Base-by-base conservation (phyloP, 64 coral and sea anemone species). In the Actinia tenebrosa region DNA sequence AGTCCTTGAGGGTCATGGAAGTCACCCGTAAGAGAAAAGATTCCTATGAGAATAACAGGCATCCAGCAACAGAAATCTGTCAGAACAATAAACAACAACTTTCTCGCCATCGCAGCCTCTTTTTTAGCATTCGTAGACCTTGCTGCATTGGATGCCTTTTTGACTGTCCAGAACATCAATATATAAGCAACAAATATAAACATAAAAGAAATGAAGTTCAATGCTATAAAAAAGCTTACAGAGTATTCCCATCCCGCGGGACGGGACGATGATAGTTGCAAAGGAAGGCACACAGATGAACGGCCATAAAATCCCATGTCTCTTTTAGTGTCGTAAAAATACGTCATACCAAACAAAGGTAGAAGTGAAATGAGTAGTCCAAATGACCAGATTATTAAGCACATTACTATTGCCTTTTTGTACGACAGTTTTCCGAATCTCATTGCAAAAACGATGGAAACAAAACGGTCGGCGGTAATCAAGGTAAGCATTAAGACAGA, bases 241-340 rank as follows among this genome's bases (percentile, higher is more conserved):
- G 86, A 61, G 37, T 87, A 92, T 66, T 92, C 86, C 91, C 91
- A 92, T 17, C 91, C 91, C 43, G 86, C 86, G 53, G 55, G 80
- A 37, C 78, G 79, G 26, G 87, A 79, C 7, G 66, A 37, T 10
- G 91, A 88, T 3, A 92, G 86, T 50, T 88, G 91, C 22, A 92
- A 46, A 58, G 91, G 91, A 82, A 92, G 79, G 43, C 91, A 92
- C 20, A 92, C 79, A 18, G 91, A 86, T 45, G 91, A 92, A 18
- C 80, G 79, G 59, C 91, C 91, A 55, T 88, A 92, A 84, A 83
- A 92, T 54, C 86, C 86, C 7, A 84, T 78, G 18, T 60, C 9
- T 46, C 86, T 60, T 10, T 13, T 44, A 2, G 60, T 20, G 79
- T 92, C 91, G 19, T 83, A 75, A 53, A 92, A 92, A 50, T 88